phyloP scores from a whole-genome alignment of 2,797 vertebrate genomes.

The Pantherophis alleghaniensis region DNA sequence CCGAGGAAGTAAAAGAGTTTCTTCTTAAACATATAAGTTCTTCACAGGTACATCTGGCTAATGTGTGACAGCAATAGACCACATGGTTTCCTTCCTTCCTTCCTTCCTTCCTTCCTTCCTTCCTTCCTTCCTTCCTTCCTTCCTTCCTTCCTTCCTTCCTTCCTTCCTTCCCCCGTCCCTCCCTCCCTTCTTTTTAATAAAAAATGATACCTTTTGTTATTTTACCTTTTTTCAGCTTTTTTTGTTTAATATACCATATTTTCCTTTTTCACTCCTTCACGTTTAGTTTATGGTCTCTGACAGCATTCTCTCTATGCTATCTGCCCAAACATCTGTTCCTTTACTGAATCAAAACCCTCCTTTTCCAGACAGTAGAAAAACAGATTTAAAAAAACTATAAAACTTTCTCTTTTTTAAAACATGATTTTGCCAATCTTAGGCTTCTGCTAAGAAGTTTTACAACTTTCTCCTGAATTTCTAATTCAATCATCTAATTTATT shows the following conservation, averaged over 20 bases:
- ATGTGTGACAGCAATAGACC: neutral
- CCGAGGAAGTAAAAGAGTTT: neutral
- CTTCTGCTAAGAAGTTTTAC: slow-evolving; percentile 42
- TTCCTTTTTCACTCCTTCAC: slow-evolving; percentile 55
- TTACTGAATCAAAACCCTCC: slow-evolving; percentile 65
- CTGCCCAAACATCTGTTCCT: slow-evolving; percentile 73
- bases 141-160: no score
- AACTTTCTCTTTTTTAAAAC: slow-evolving; percentile 45
- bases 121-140: neutral
- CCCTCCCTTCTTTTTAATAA: slow-evolving; percentile 20
- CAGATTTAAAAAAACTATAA: slow-evolving; percentile 57
- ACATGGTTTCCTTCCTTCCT: neutral
- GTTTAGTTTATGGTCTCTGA: slow-evolving; percentile 70
- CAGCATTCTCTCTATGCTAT: slow-evolving; percentile 68
- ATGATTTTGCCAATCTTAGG: slow-evolving; percentile 42
- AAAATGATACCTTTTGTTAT: slow-evolving; percentile 59
- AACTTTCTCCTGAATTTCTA: slow-evolving; percentile 27
- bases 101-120: neutral
- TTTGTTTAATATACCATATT: slow-evolving; percentile 67
- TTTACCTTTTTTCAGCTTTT: slow-evolving; percentile 62
- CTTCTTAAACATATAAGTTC: neutral
- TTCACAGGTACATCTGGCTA: neutral
- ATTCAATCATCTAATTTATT: slow-evolving; percentile 35
- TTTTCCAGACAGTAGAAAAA: slow-evolving; percentile 63
- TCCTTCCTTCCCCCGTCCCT: no score